Percentiles rank a stretch among this genome's conserved stretches.
These are phyloP conservation scores for Stenopsyche tienmushanensis DNA, from an alignment of 1,140 invertebrate species.

Conservation along the genomic window DNA sequence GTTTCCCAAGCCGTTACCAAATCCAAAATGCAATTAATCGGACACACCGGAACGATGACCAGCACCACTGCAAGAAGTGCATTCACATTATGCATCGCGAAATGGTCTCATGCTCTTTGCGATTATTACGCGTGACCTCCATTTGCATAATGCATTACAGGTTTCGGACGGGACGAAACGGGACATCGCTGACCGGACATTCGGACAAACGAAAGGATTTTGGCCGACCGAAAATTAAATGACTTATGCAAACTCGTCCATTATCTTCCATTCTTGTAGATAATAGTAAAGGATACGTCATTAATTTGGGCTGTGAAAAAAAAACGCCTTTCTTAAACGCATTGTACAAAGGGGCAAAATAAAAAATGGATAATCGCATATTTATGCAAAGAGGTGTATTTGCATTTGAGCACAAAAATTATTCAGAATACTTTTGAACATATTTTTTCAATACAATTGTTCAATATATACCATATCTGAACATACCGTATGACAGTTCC, in stretches of 20 bases:
- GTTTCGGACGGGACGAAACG: slow-evolving; percentile 2
- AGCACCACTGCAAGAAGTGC: slow-evolving; percentile 19
- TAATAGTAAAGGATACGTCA: neutral
- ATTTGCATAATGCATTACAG: slow-evolving; percentile 37
- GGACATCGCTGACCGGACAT: slow-evolving; percentile 1
- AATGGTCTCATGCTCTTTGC: slow-evolving; percentile 41
- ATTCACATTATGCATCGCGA: slow-evolving; percentile 30
- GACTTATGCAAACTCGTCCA: neutral
- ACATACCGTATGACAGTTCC: too few species aligned
- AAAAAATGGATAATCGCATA: too few species aligned
- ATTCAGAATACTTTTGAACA: too few species aligned
- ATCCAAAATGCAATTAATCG: neutral
- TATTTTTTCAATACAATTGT: too few species aligned
- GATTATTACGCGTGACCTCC: slow-evolving; percentile 39
- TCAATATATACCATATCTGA: too few species aligned
- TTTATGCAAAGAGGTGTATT: too few species aligned
- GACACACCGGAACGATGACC: slow-evolving; percentile 1
- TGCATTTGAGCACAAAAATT: too few species aligned
- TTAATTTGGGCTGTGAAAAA: neutral
- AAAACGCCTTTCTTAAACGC: neutral
- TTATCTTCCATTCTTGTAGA: neutral
- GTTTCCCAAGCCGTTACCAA: neutral
- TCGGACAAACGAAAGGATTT: slow-evolving; percentile 18
- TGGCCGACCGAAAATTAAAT: slow-evolving; percentile 1
- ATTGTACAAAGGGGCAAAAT: too few species aligned